Evolutionary conservation across 2,113 vertebrate genomes (phyloP), one percentile per base, ranked within the genome.

Genomic region (Brachypteracias leptosomus): DNA sequence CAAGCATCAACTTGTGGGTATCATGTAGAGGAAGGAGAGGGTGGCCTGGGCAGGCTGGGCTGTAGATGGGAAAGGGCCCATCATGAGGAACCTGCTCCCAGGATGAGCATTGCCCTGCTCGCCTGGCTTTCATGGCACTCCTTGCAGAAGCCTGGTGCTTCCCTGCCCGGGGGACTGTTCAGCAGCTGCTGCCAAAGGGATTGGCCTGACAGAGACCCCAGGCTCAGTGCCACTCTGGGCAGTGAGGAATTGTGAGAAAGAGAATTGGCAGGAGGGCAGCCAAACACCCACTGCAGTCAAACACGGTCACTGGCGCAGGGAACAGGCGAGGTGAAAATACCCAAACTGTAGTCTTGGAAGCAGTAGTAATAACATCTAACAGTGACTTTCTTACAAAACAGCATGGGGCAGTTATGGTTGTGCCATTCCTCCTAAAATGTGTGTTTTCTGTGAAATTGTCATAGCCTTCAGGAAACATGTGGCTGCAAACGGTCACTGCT

Each of bases 331-430:
- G 13, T 31, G 55, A 46, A 33, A 59, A 36, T 15, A 14, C 9
- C 28, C n/a, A 4, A 2, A 2, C 20, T 33, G 58, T 5, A 11
- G 61, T 5, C n/a, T 42, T 20, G 8, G 13, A 10, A 33, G 31
- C 7, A 0, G 0, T 5, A 7, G 29, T 17, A 20, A 4, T 55
- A 8, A 11, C 58, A 10, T 0, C 0, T 20, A 42, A 38, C 61
- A 59, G 55, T 63, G 33, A 22, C 31, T 11, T 9, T 13, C 42
- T 87, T 89, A 47, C 80, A 35, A 92, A 81, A 63, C 29, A 63
- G 33, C 13, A 0, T 1, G 31, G 46, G 52, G 67, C 68, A 51
- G 61, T 38, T 59, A 16, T 0, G 55, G 77, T 84, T 87, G 24
- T 87, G 91, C 71, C 93, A 21, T 49, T 58, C 28, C 76, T 80